Evolutionary conservation across 1,140 invertebrate genomes (phyloP).

Genomic region (Bicyclus anynana): DNA sequence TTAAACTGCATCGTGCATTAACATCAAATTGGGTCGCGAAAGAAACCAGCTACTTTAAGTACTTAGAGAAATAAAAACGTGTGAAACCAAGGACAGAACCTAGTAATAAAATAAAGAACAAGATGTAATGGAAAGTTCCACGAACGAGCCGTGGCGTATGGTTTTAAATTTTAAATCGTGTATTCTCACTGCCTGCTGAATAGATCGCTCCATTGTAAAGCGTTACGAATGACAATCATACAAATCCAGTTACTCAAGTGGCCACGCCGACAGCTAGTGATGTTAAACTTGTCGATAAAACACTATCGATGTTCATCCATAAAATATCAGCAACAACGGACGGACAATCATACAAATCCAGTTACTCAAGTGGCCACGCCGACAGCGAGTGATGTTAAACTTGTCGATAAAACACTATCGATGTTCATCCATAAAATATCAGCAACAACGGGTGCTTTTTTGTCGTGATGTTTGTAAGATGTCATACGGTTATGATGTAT

Average conservation of each 20-base stretch:
- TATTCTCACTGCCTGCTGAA: constrained; percentile 38
- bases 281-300: constrained; percentile 15
- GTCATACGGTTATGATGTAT: no score
- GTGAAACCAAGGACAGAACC: not conserved
- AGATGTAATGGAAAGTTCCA: constrained; percentile 48
- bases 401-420: not conserved
- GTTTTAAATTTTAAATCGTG: constrained; percentile 46
- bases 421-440: no score
- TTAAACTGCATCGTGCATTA: no score
- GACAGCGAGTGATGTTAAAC: no score
- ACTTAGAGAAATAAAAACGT: not conserved
- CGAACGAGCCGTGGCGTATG: constrained; percentile 10
- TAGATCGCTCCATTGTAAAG: constrained; percentile 35
- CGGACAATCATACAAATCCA: no score
- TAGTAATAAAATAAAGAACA: constrained; percentile 24
- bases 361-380: constrained; percentile 5
- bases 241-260: constrained; percentile 39
- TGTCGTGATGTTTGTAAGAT: no score
- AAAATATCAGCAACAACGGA: no score
- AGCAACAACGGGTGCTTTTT: no score
- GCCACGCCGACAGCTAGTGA: not conserved
- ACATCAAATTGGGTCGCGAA: no score
- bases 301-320: not conserved
- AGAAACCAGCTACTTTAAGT: no score
- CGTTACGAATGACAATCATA: constrained; percentile 34